These are phyloP conservation scores for Phaethon lepturus DNA, from an alignment of 2,113 vertebrate species.

Conservation along the genomic window DNA sequence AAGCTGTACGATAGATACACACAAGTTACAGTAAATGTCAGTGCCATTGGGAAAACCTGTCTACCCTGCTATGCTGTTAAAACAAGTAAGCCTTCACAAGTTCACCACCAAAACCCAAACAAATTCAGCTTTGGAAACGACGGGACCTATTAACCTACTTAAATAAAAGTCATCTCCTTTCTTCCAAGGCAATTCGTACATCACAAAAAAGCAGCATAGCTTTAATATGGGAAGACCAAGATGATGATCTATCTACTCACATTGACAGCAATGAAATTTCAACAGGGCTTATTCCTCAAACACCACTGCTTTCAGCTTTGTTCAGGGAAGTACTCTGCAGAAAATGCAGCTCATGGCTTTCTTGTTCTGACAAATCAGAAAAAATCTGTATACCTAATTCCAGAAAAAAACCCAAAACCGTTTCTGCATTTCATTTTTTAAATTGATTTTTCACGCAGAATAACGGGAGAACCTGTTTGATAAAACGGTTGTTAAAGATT, in stretches of 20 bases:
- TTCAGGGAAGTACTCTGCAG: neutral
- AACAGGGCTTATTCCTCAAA: neutral
- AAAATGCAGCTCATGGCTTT: neutral
- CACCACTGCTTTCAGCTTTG: neutral
- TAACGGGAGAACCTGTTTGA: neutral
- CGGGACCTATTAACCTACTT: neutral
- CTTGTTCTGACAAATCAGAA: neutral
- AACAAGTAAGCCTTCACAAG: constrained; percentile 34
- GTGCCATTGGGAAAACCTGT: constrained; percentile 41
- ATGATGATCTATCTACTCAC: neutral
- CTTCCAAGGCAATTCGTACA: neutral
- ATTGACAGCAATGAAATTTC: neutral
- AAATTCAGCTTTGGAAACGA: constrained; percentile 1
- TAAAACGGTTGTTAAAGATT: neutral
- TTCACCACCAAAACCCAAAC: constrained; percentile 31
- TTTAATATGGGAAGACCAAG: neutral
- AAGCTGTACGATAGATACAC: constrained; percentile 3
- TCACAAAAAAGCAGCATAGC: neutral
- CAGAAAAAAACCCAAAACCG: accelerated
- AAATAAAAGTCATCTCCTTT: neutral
- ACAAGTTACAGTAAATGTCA: constrained; percentile 63
- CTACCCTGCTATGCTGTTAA: constrained; percentile 37
- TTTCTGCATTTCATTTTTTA: neutral
- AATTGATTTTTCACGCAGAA: neutral
- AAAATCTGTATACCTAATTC: neutral